phyloP scores from a whole-genome alignment of 37 sponge, comb jelly and placozoan genomes.

The Spongilla lacustris region DNA sequence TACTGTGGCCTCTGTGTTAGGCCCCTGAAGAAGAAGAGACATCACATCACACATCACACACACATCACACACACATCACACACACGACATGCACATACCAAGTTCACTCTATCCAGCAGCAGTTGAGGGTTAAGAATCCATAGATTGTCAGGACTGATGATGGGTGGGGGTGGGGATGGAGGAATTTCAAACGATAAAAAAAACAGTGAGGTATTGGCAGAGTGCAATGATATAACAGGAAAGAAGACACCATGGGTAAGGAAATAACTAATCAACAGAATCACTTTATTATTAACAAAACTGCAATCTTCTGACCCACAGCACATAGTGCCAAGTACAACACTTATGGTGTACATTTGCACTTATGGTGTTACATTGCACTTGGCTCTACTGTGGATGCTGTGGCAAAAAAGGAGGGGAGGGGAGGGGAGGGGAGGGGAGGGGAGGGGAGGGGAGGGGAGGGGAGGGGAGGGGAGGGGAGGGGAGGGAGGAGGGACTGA shows the following conservation, averaged over 20 bases:
- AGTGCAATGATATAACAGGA: too few species aligned
- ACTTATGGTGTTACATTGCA: too few species aligned
- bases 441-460: not conserved
- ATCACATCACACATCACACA: not conserved
- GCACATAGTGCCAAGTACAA: too few species aligned
- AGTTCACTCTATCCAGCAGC: constrained; percentile 28
- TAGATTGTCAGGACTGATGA: constrained; percentile 50
- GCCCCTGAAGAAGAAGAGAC: not conserved
- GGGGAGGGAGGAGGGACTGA: not conserved
- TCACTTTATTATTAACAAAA: too few species aligned
- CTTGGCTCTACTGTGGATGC: too few species aligned
- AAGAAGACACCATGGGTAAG: too few species aligned
- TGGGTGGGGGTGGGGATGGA: not conserved
- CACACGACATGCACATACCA: not conserved
- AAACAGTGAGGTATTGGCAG: too few species aligned
- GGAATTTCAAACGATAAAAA: too few species aligned
- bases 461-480: not conserved
- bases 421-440: not conserved
- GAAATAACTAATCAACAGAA: too few species aligned
- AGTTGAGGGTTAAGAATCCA: constrained; percentile 73
- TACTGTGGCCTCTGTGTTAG: not conserved
- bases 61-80: not conserved
- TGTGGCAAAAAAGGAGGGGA: not conserved
- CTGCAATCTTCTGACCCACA: too few species aligned
- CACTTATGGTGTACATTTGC: too few species aligned